phyloP scores from a whole-genome alignment of 2,797 vertebrate species.

The Lacerta agilis region DNA sequence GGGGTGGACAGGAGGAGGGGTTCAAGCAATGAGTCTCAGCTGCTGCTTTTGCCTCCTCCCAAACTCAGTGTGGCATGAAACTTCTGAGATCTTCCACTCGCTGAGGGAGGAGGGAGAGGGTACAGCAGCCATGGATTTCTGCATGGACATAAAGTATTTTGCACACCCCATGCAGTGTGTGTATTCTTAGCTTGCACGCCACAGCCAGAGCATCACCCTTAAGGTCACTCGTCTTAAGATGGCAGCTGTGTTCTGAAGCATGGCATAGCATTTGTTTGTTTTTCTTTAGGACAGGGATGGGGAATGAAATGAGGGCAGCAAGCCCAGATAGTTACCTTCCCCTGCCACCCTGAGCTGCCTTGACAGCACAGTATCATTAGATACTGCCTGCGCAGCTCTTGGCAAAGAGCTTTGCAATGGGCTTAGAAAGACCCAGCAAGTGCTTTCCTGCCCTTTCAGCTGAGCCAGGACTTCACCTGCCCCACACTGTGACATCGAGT shows the following conservation, averaged over 20 bases:
- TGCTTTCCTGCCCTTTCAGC: too few relatives aligned
- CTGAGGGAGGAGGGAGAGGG: neutral
- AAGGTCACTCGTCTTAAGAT: too few relatives aligned
- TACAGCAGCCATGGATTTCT: neutral
- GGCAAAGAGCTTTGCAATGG: too few relatives aligned
- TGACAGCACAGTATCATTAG: too few relatives aligned
- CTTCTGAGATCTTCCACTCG: neutral
- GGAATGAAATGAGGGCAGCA: too few relatives aligned
- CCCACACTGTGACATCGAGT: too few relatives aligned
- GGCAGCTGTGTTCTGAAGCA: neutral
- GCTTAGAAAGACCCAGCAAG: too few relatives aligned
- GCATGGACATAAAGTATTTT: neutral
- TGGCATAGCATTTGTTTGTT: neutral
- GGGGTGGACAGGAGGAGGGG: too few relatives aligned
- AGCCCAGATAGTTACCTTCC: too few relatives aligned
- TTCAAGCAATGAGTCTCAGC: neutral
- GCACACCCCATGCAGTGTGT: neutral
- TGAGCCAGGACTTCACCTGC: too few relatives aligned
- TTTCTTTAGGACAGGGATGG: neutral
- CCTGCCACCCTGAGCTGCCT: too few relatives aligned
- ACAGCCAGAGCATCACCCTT: neutral
- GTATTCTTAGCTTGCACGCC: neutral
- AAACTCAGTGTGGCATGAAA: neutral
- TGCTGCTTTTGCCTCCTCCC: neutral
- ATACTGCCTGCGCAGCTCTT: too few relatives aligned